phyloP scores from a whole-genome alignment of 2,797 vertebrate genomes.

The Phataginus tetradactyla region DNA sequence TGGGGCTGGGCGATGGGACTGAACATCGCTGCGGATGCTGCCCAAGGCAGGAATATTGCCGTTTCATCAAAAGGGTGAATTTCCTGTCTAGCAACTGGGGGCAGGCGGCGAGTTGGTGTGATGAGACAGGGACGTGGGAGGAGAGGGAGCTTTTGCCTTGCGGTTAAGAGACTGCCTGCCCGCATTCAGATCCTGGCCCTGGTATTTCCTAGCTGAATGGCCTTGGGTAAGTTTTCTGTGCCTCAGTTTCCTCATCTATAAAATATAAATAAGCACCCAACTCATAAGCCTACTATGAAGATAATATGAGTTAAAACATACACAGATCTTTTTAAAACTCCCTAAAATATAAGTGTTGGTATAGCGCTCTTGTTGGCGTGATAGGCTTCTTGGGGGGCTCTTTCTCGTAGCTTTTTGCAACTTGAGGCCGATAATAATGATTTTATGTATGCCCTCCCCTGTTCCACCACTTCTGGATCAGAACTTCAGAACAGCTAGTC shows the following conservation, averaged over 20 bases:
- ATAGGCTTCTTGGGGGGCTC: neutral
- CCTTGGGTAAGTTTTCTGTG: neutral
- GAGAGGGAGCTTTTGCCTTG: neutral
- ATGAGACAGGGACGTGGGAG: neutral
- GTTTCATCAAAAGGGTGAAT: neutral
- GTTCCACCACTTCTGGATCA: neutral
- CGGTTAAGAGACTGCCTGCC: neutral
- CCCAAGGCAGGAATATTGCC: neutral
- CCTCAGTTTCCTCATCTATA: slow-evolving; percentile 35
- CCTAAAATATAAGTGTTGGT: neutral
- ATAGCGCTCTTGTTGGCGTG: neutral
- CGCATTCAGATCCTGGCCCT: neutral
- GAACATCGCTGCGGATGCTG: neutral
- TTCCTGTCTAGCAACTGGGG: neutral
- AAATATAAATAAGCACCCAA: neutral
- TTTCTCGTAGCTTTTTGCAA: neutral
- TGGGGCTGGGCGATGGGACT: neutral
- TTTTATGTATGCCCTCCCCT: neutral
- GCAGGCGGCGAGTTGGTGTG: neutral
- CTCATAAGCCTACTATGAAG: neutral
- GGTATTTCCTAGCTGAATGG: neutral
- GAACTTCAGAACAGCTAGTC: neutral
- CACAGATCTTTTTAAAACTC: neutral
- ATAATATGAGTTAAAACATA: neutral
- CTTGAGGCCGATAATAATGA: neutral